These are phyloP conservation scores for Illadopsis cleaveri DNA, from an alignment of 2,113 vertebrate genomes.

Conservation along the genomic window DNA sequence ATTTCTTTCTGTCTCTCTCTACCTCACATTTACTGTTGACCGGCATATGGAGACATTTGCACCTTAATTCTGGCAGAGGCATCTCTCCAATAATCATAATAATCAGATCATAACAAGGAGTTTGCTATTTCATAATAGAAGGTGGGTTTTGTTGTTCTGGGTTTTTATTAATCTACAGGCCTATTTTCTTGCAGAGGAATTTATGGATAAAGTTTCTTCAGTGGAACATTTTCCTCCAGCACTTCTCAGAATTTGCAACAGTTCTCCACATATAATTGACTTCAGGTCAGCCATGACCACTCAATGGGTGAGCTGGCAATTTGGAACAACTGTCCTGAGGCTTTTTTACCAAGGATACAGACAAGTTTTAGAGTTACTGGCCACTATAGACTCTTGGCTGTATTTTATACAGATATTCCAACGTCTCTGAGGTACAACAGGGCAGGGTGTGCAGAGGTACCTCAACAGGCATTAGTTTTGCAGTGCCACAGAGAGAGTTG, in stretches of 20 bases:
- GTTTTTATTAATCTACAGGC: not conserved
- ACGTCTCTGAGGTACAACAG: not conserved
- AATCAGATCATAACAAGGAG: not conserved
- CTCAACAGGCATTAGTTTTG: not conserved
- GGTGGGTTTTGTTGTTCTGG: not conserved
- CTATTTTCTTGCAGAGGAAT: not conserved
- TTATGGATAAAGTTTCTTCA: not conserved
- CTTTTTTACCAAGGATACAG: not conserved
- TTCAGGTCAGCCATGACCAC: not conserved
- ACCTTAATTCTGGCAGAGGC: not conserved
- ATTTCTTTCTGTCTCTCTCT: not conserved
- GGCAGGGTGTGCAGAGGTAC: not conserved
- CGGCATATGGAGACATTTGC: fast-evolving
- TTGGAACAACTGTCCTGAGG: not conserved
- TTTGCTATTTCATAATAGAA: not conserved
- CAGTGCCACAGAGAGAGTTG: not conserved
- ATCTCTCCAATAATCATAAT: not conserved
- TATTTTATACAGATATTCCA: not conserved
- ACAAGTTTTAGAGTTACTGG: not conserved
- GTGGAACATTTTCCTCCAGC: not conserved
- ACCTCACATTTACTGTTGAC: not conserved
- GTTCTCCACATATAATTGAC: not conserved
- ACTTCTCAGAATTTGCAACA: not conserved
- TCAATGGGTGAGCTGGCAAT: not conserved
- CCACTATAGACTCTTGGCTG: not conserved